These are phyloP conservation scores for Eilema caniola DNA, from an alignment of 2,888 invertebrate genomes.

Conservation along the genomic window DNA sequence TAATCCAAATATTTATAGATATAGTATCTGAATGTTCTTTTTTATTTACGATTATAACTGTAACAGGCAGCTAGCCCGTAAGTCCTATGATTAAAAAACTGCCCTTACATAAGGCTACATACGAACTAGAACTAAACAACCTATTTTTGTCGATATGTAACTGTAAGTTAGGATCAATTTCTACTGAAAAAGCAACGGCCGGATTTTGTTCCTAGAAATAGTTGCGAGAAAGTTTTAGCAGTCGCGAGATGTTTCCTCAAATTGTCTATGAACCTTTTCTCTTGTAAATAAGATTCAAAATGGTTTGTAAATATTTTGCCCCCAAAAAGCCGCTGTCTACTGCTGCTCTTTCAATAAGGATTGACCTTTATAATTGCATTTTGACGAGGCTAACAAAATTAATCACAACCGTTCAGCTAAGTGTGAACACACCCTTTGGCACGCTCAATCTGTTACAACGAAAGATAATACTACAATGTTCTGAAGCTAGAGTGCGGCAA, in stretches of 20 bases:
- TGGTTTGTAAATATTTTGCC: neutral
- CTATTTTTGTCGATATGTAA: conserved; percentile 73
- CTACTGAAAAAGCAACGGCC: no score
- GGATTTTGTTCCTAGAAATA: no score
- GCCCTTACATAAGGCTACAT: conserved; percentile 40
- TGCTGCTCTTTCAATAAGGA: neutral
- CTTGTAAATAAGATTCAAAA: neutral
- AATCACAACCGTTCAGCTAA: conserved; percentile 71
- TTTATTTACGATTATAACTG: conserved; percentile 36
- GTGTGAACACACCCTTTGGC: conserved; percentile 52
- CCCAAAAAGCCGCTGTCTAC: neutral
- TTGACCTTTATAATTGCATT: conserved; percentile 36
- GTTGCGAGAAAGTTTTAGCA: no score
- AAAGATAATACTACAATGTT: no score
- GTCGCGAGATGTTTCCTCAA: no score
- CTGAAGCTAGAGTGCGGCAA: no score
- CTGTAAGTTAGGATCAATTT: conserved; percentile 49
- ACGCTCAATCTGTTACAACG: conserved; percentile 55
- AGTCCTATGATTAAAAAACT: conserved; percentile 32
- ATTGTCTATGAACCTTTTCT: no score
- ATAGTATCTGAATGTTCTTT: conserved; percentile 35
- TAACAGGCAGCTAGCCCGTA: conserved; percentile 35
- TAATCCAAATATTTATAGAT: conserved; percentile 41
- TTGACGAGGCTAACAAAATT: conserved; percentile 56
- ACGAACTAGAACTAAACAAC: conserved; percentile 66